Evolutionary conservation across 2,113 vertebrate genomes (phyloP).

Genomic region (Semicossyphus pulcher): DNA sequence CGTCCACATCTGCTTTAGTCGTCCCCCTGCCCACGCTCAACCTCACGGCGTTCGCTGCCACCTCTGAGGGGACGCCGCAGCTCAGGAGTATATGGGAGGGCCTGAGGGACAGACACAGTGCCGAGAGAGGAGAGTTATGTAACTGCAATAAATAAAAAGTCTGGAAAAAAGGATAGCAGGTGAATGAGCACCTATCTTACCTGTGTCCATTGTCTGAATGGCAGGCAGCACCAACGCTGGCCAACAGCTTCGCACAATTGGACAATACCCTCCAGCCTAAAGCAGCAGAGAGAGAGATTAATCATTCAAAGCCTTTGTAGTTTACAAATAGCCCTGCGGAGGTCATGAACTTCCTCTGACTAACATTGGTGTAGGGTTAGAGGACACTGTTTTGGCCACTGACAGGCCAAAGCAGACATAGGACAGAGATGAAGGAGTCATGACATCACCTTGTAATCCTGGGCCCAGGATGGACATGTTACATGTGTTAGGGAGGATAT

Average conservation of each 20-base stretch:
- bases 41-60: slow-evolving; percentile 90
- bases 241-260: slow-evolving; percentile 86
- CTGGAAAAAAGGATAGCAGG: slow-evolving; percentile 1
- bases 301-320: slow-evolving; percentile 68
- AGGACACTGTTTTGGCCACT: slow-evolving; percentile 18
- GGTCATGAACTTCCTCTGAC: slow-evolving; percentile 57
- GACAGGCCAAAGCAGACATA: slow-evolving; percentile 23
- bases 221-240: slow-evolving; percentile 95
- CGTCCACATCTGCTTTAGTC: slow-evolving; percentile 87
- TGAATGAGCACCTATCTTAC: slow-evolving; percentile 72
- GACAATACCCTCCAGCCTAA: slow-evolving; percentile 89
- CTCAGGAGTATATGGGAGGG: slow-evolving; percentile 91
- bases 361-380: slow-evolving; percentile 47
- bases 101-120: slow-evolving; percentile 74
- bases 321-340: slow-evolving; percentile 66
- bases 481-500: slow-evolving; percentile 92
- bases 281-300: slow-evolving; percentile 51
- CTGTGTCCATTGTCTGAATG: slow-evolving; percentile 89
- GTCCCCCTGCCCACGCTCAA: slow-evolving; percentile 92
- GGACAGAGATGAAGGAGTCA: slow-evolving; percentile 1
- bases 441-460: slow-evolving; percentile 87
- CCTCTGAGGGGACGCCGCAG: slow-evolving; percentile 84
- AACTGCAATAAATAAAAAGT: neutral
- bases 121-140: neutral
- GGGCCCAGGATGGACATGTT: slow-evolving; percentile 92